A percentile compares a stretch with the other conserved stretches of the same genome.
Conservation (phyloP, 1,140 invertebrate genomes). For the Spodoptera litura region DNA sequence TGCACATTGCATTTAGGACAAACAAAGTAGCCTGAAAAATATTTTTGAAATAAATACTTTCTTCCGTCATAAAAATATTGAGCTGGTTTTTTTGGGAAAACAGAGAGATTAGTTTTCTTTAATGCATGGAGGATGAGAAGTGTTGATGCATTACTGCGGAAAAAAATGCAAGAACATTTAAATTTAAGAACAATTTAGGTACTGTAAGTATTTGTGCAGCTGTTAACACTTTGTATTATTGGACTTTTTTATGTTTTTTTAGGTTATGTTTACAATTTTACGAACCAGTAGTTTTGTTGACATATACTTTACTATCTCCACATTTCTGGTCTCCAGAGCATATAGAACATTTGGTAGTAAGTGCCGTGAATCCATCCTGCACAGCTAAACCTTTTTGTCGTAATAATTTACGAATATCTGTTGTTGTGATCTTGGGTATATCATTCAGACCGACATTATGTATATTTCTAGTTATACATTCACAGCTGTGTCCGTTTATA, state of each 20-base stretch:
- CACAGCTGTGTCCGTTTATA: conserved; percentile 45
- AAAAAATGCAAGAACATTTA: too few relatives aligned
- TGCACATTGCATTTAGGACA: conserved; percentile 88
- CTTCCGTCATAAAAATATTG: too few relatives aligned
- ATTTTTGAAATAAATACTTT: neutral
- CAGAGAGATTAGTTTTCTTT: too few relatives aligned
- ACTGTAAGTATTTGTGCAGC: too few relatives aligned
- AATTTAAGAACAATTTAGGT: too few relatives aligned
- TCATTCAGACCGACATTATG: conserved; percentile 73
- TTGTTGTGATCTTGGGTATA: conserved; percentile 73
- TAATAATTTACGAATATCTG: conserved; percentile 76
- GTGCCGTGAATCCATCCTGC: conserved; percentile 77
- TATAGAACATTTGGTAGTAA: conserved; percentile 74
- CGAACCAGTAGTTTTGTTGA: conserved; percentile 81
- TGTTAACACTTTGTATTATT: too few relatives aligned
- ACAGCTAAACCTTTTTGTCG: conserved; percentile 79
- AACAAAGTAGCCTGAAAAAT: conserved; percentile 87
- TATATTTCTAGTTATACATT: conserved; percentile 61
- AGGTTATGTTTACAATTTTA: conserved; percentile 54
- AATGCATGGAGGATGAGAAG: too few relatives aligned
- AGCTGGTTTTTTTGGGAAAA: too few relatives aligned
- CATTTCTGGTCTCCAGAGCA: conserved; percentile 70
- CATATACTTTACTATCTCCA: conserved; percentile 70
- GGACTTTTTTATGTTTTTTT: neutral
- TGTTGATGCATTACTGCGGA: too few relatives aligned